Evolutionary conservation across 2,113 vertebrate species (phyloP), one percentile per base, ranked within the genome.

Genomic region (Melanostigma gelatinosum): DNA sequence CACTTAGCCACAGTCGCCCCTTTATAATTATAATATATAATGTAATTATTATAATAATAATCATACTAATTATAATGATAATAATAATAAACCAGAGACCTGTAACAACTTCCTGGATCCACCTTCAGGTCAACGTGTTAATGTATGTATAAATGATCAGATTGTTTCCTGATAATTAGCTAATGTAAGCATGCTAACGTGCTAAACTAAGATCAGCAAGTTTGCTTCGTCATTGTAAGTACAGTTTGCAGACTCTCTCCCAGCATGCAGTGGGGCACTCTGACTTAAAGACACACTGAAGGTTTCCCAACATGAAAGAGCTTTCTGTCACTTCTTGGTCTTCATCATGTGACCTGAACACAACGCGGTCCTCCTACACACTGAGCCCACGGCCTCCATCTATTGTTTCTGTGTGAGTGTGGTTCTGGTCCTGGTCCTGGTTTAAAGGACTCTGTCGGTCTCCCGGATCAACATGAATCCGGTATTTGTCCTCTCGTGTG

Each of bases 271-370:
- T 11, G 67, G 65, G 62, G 3, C 48, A 48, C 27, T 32, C 16
- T 58, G 54, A 10, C 52, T 57, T 32, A 57, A 22, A 60, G 55
- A 36, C 3, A 10, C 9, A 24, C 54, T 46, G 54, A 27, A 57
- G 66, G 62, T 36, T 16, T 27, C 20, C 32, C 7, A 4, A 60
- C 38, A 67, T 78, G 61, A 84, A 82, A 68, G 66, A 50, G 4
- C 42, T 75, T 75, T 67, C 64, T 80, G 80, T 82, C 11, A 9
- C 61, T 6, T 22, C 38, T 15, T 70, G 55, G 9, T 54, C 7
- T 44, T 54, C 4, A 20, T 68, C 82, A 87, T 74, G 82, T 89
- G 87, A 80, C 73, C 72, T 66, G 74, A 72, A 46, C 73, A 83
- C 83, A 81, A 88, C 63, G 73, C 65, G 8, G 61, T 1, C 60